Base-by-base conservation (phyloP, 2,113 vertebrate genomes). In the Naja naja region DNA sequence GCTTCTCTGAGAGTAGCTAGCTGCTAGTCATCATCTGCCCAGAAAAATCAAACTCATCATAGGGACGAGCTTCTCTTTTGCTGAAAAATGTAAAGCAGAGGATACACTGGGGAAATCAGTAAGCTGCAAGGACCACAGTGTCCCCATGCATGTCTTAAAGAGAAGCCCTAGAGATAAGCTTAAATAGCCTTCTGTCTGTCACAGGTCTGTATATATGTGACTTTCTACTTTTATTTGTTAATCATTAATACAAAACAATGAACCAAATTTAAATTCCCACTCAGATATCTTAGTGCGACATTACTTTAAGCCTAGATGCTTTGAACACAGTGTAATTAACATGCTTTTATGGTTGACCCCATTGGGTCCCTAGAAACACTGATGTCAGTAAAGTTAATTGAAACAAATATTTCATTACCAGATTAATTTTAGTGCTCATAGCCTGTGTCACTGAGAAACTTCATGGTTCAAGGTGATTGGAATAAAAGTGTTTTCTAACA, bases 351-450 rank as follows among this genome's bases (percentile, higher is more conserved):
- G 20, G n/a, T 30, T 85, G 54, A 85, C 53, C 45, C 87, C n/a
- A 20, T 14, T 39, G 53, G 53, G 30, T 60, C 88, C 34, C 49
- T 91, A 34, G 93, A 91, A 85, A 88, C 58, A 49, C 22, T 39
- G 27, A 56, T n/a, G 49, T 30, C 4, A 47, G 55, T 0, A 0
- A 11, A 0, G 18, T 81, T 88, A 90, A 92, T 88, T 91, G 74
- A 92, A 90, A 93, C 69, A 93, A 93, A 86, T 93, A 86, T 64
- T 93, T 93, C 55, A 87, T 90, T 93, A 93, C 64, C 55, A 87
- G 47, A 53, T 90, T 93, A 90, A 93, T 93, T 93, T 64, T 64
- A 64, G 39, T 86, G 49, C 74, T 60, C 9, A 43, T 45, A 87
- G 20, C 55, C 74, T 64, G 30, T 43, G 52, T 55, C 49, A 2